Evolutionary conservation across 2,888 invertebrate species (phyloP), one percentile per base, ranked within the genome.

Genomic region (Cephus runcator): DNA sequence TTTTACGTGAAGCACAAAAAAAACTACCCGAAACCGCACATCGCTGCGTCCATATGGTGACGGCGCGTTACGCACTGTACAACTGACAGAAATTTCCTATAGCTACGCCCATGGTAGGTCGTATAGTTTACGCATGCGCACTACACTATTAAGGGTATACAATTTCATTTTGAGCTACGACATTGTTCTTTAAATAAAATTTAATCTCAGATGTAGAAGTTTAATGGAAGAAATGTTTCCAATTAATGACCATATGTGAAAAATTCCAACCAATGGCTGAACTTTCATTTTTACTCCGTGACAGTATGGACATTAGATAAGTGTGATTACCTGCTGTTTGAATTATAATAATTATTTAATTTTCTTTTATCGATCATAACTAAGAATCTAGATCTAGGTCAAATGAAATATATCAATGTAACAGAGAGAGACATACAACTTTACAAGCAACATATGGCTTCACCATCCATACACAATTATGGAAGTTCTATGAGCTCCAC

Each of bases 1-100:
- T 71, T 69, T 71, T 71, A 56, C 56, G 9, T 23, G 15, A 77
- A 73, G 76, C 69, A 40, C 74, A 73, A 73, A 73, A 83, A 83
- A 83, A 79, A 78, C 82, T 75, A 76, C 79, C 78, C 80, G 81
- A 83, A 82, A 83, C 78, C 82, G 77, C 79, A 15, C 68, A 68
- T 79, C 77, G 81, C 78, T 74, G 69, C 79, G 79, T 82, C 81
- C 83, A 79, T 81, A 82, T 80, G 81, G 80, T 80, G 73, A 69
- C 77, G 56, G 74, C 34, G 33, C 33, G 69, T 76, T 77, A 34
- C 34, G 71, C 71, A 71, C 34, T 71, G 71, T 31, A 31, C 31
- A 6, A 71, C 71, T 31, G 31, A 33, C 9, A 23, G 31, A 33
- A 71, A 71, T 30, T 34, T 31, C 11, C 23, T 34, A 34, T 71